Conservation (phyloP, 2,113 vertebrate genomes). For the Hippotragus niger region DNA sequence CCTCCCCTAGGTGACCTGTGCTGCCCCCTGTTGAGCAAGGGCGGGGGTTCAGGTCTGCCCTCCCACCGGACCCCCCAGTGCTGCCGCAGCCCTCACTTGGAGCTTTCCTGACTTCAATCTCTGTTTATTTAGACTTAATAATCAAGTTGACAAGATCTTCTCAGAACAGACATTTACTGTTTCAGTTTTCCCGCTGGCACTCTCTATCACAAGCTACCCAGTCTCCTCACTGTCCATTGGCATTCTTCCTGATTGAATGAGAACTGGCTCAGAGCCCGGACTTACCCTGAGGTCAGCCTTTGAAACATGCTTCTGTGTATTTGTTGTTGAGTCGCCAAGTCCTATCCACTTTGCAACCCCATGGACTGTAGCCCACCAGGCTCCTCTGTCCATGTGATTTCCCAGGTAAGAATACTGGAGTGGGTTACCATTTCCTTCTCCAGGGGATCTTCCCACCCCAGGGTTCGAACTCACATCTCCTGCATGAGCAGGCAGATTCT, state of each 20-base stretch:
- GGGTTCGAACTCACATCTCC: not conserved
- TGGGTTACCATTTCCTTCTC: not conserved
- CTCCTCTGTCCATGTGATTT: not conserved
- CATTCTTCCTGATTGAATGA: not conserved
- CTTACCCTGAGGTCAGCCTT: not conserved
- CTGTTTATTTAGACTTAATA: not conserved
- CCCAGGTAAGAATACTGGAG: not conserved
- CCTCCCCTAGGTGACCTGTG: not conserved
- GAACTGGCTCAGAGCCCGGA: not conserved
- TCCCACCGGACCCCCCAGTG: fast-evolving
- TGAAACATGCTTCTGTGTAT: not conserved
- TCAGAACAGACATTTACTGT: not conserved
- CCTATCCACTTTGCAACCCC: not conserved
- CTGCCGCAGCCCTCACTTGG: not conserved
- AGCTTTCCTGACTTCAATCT: not conserved
- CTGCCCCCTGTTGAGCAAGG: not conserved
- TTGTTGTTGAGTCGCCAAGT: not conserved
- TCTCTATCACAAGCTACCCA: not conserved
- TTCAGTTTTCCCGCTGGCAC: fast-evolving
- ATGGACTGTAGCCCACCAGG: not conserved
- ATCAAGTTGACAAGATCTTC: not conserved
- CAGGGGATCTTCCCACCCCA: not conserved
- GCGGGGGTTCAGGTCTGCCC: not conserved
- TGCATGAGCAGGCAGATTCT: not conserved
- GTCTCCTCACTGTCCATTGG: not conserved